Base-by-base conservation (phyloP, 2,113 vertebrate species). In the Psettodes erumei region DNA sequence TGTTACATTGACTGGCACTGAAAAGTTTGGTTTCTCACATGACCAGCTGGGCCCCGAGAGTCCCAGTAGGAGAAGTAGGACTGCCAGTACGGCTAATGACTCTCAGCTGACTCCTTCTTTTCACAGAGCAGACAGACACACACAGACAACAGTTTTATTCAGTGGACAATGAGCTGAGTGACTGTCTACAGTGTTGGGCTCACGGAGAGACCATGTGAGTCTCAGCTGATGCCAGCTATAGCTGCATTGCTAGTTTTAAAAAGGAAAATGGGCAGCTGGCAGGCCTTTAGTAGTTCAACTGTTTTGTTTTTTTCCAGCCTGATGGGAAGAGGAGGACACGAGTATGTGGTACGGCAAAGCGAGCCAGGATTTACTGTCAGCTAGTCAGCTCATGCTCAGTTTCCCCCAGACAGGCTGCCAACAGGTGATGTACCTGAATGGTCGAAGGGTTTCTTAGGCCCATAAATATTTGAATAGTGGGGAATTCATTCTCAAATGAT, bases 51-150 rank as follows among this genome's bases (percentile, higher is more conserved):
- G 23, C 50, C 0, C 27, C n/a, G n/a, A 28, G 50, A 13, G 55
- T 58, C 55, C 18, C 50, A 33, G 69, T 8, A 2, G 61, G 75
- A 78, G 63, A 51, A 68, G 56, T 0, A 15, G 59, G 45, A 71
- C 64, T 2, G 66, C 64, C 64, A 65, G 78, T 50, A 74, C 47
- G 38, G 33, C 53, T 74, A 64, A 76, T 67, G 68, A 71, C 75
- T 4, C 18, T 78, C 74, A 85, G 79, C 66, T 75, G 83, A 82
- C 79, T 74, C 1, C 33, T 21, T 53, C 73, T 61, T 47, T 77
- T 70, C 65, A 48, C 23, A 0, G 2, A 8, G 40, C 54, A n/a
- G 25, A 40, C 11, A 25, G 19, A 61, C 21, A 47, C 38, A 53
- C 55, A 27, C 33, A 33, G 54, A 32, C 21, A 6, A 16, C 50